These are phyloP conservation scores for Cheirogaleus major DNA, from an alignment of 2,797 vertebrate species.

Conservation along the genomic window DNA sequence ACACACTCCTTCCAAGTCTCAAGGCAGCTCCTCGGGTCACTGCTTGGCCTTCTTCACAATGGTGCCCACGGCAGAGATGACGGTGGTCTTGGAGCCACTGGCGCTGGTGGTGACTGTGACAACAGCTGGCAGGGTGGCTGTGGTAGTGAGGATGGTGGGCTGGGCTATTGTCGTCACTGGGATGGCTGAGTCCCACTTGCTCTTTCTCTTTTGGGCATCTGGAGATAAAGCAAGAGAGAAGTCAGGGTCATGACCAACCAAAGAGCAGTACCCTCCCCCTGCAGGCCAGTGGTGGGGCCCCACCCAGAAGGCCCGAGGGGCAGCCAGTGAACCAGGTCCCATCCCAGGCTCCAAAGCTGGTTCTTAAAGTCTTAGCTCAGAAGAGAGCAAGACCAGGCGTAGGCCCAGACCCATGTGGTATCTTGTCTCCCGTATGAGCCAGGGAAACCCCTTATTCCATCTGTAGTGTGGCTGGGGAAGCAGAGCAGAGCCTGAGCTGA, in stretches of 20 bases:
- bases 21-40: constrained; percentile 81
- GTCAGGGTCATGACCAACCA: background rate
- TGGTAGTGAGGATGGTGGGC: constrained; percentile 96
- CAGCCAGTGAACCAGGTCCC: background rate
- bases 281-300: background rate
- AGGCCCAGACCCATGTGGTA: no score
- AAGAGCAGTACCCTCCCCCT: rapidly evolving
- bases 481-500: rapidly evolving
- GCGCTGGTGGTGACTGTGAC: constrained; percentile 98
- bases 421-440: background rate
- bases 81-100: constrained; percentile 97
- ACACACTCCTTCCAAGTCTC: background rate
- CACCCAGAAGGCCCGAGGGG: background rate
- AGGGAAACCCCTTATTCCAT: background rate
- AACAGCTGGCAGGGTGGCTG: constrained; percentile 93
- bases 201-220: constrained; percentile 99
- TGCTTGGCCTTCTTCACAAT: constrained; percentile 99
- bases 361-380: background rate
- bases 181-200: constrained; percentile 99
- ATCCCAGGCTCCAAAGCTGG: background rate
- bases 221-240: constrained; percentile 33
- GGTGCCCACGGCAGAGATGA: constrained; percentile 98
- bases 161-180: constrained; percentile 95
- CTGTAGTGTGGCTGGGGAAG: rapidly evolving
- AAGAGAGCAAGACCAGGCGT: background rate